A percentile compares a stretch with the other conserved stretches of the same genome.
phyloP scores from a whole-genome alignment of 1,140 invertebrate species.

The Sitobion miscanthi region DNA sequence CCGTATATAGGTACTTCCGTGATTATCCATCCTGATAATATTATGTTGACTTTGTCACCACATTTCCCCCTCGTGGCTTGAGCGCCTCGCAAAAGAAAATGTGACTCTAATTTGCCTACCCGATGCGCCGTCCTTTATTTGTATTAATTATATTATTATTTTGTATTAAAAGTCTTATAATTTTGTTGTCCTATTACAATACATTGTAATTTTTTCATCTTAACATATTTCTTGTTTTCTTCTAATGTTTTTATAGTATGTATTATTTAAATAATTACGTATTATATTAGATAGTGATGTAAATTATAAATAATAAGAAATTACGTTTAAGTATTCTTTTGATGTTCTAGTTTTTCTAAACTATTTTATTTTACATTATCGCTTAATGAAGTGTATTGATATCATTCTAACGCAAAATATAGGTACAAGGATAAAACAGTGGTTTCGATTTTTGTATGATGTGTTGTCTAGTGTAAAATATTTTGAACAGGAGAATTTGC shows the following conservation, averaged over 20 bases:
- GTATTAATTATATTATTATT: neutral
- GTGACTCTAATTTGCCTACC: neutral
- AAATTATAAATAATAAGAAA: neutral
- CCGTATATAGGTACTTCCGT: neutral
- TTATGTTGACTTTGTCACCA: neutral
- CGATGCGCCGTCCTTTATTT: neutral
- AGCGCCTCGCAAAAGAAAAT: neutral
- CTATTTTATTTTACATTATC: neutral
- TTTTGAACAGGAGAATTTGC: neutral
- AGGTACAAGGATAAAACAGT: neutral
- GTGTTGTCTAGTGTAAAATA: neutral
- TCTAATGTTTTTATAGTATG: neutral
- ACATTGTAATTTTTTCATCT: neutral
- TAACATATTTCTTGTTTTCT: neutral
- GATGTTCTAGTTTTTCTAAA: neutral
- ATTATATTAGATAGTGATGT: neutral
- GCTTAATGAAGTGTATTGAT: neutral
- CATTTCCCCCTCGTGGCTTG: neutral
- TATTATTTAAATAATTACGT: neutral
- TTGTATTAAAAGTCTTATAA: neutral
- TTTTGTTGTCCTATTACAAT: neutral
- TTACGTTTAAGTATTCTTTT: too few species aligned
- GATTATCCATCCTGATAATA: neutral
- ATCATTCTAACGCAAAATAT: neutral
- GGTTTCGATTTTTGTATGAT: neutral